phyloP scores from a whole-genome alignment of 2,113 vertebrate species.

The Danionella cerebrum region DNA sequence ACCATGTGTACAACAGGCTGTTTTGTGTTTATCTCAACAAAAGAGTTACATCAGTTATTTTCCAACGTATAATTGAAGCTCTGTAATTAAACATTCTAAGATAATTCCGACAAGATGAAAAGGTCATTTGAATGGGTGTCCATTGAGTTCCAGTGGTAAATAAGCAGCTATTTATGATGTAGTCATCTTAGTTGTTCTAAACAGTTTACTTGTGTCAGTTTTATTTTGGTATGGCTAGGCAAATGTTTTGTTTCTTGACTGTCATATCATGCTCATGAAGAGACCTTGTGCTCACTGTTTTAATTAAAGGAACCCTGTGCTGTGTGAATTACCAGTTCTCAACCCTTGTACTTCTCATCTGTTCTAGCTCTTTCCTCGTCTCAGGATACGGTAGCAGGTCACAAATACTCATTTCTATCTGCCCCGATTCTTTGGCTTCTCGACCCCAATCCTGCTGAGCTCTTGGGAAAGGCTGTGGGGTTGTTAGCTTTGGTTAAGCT shows the following conservation, averaged over 20 bases:
- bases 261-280: neutral
- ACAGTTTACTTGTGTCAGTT: slow-evolving; percentile 6
- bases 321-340: neutral
- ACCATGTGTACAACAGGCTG: neutral
- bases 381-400: neutral
- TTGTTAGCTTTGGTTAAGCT: slow-evolving; percentile 2
- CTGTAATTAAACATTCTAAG: neutral
- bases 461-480: neutral
- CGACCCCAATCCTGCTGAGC: neutral
- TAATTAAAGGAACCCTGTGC: slow-evolving; percentile 19
- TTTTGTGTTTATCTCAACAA: slow-evolving; percentile 1
- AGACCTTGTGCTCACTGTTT: slow-evolving; percentile 2
- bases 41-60: slow-evolving; percentile 8
- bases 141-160: neutral
- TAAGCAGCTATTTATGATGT: neutral
- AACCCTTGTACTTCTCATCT: slow-evolving; percentile 3
- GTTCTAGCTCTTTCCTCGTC: neutral
- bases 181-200: neutral
- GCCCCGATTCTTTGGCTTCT: neutral
- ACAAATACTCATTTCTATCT: neutral
- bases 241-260: neutral
- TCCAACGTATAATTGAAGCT: neutral
- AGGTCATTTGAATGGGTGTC: neutral
- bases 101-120: neutral
- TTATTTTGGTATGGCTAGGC: neutral